phyloP scores from a whole-genome alignment of 2,797 vertebrate species.

The Distichodus sexfasciatus region DNA sequence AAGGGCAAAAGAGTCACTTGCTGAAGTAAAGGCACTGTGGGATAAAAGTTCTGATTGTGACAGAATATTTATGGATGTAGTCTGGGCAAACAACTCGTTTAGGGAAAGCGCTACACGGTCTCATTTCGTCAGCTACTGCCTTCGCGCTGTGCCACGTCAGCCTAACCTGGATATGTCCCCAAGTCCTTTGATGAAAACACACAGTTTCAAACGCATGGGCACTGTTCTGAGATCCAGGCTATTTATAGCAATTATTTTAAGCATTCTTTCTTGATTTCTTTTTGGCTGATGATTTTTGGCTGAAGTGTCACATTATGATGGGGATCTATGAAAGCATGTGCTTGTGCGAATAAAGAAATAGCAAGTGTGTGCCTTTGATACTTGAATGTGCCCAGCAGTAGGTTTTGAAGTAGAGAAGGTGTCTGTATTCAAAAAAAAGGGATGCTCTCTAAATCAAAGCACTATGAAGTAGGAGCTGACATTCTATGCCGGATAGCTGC shows the following conservation, averaged over 20 bases:
- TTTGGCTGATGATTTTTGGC: slow-evolving; percentile 15
- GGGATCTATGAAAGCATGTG: slow-evolving; percentile 28
- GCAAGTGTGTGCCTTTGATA: slow-evolving; percentile 25
- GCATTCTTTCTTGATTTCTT: slow-evolving; percentile 14
- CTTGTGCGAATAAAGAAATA: slow-evolving; percentile 43
- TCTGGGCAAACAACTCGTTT: slow-evolving; percentile 7
- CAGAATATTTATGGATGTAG: slow-evolving; percentile 31
- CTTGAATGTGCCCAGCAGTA: slow-evolving; percentile 14
- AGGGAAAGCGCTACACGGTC: slow-evolving; percentile 12
- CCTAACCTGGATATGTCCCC: slow-evolving; percentile 36
- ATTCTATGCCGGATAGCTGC: neutral
- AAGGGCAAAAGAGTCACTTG: neutral
- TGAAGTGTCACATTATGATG: slow-evolving; percentile 28
- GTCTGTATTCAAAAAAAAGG: slow-evolving; percentile 20
- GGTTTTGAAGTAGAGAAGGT: slow-evolving; percentile 16
- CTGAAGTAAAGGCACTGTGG: slow-evolving; percentile 20
- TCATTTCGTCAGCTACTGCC: slow-evolving; percentile 8
- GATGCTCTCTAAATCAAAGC: slow-evolving; percentile 10
- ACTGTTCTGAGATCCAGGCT: slow-evolving; percentile 27
- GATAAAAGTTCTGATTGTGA: neutral
- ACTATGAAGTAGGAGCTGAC: slow-evolving; percentile 2
- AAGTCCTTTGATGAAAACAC: slow-evolving; percentile 40
- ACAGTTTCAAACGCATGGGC: slow-evolving; percentile 29
- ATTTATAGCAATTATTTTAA: slow-evolving; percentile 35
- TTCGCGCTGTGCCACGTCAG: slow-evolving; percentile 23